Base-by-base conservation (phyloP, 64 coral and sea anemone genomes). In the Pocillopora damicornis region DNA sequence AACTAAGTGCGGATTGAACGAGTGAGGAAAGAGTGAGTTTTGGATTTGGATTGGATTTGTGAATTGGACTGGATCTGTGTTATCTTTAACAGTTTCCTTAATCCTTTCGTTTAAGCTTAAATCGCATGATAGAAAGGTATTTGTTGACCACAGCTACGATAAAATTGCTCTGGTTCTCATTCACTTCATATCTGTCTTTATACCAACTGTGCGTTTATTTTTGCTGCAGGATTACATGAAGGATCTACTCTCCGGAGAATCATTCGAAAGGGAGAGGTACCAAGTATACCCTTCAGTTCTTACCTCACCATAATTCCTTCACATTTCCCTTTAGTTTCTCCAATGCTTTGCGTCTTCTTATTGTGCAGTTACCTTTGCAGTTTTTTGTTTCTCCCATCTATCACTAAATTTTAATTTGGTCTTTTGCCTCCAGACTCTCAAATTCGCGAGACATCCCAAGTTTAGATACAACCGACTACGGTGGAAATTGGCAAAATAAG, bases 401-500 rank as follows among this genome's bases (percentile, higher is more conserved):
- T 11, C 67, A 9, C 15, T 18, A 20, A 45, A 56, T 18, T 51
- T 77, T 0, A 22, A 11, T 77, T 56, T 4, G 1, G 36, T 0
- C 20, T 61, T 66, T 60, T 11, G 23, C 18, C 58, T 87, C 75
- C 59, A 65, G 76, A 35, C 13, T 65, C 13, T 9, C 59, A 77
- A 67, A 72, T 20, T 75, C 83, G 4, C 73, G 59, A 61, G 79
- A 76, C 58, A 77, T 95, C 73, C 86, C 93, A 37, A 38, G 85
- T 2, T 61, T 95, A 59, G 93, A 95, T 35, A 80, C 91, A 63
- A 86, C 83, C 26, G 93, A 95, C 78, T 95, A 95, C 59, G 78
- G 89, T 15, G 86, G 90, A 51, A 91, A 95, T 58, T 95, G 93
- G 93, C 93, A 95, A 74, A 86, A 88, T 59, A 95, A 87, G 59